Conservation (phyloP, 2,113 vertebrate genomes). For the Lonchura striata region DNA sequence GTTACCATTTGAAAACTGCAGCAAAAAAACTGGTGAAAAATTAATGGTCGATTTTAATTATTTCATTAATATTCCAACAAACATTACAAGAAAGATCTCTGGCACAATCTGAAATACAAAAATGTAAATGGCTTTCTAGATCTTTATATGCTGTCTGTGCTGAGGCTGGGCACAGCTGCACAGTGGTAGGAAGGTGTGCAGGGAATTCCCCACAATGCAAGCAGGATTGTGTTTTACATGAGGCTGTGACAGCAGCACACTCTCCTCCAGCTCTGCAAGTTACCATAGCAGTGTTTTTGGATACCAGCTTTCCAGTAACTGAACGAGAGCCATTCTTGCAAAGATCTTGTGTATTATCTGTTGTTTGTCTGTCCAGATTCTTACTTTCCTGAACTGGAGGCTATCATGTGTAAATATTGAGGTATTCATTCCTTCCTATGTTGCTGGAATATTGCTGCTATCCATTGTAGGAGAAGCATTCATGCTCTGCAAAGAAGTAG, state of each 20-base stretch:
- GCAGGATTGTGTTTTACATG: not conserved
- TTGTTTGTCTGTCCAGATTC: not conserved
- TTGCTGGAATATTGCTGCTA: not conserved
- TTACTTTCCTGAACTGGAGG: not conserved
- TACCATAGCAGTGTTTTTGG: not conserved
- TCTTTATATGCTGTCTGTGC: not conserved
- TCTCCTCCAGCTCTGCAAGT: slow-evolving; percentile 1
- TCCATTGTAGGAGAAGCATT: not conserved
- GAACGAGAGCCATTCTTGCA: not conserved
- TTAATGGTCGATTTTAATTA: not conserved
- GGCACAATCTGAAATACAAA: not conserved
- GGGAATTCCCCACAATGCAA: not conserved
- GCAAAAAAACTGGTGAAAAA: not conserved
- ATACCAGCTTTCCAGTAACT: not conserved
- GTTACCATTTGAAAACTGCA: not conserved
- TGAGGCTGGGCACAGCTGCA: not conserved
- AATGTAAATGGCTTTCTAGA: not conserved
- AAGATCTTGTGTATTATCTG: not conserved
- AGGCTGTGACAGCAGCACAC: not conserved
- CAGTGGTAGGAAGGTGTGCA: not conserved
- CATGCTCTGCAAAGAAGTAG: not conserved
- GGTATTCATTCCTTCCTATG: not conserved
- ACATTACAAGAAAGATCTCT: not conserved
- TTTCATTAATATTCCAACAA: not conserved
- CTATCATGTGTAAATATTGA: not conserved